Evolutionary conservation across 1,140 invertebrate genomes (phyloP).

Genomic region (Cherax quadricarinatus): DNA sequence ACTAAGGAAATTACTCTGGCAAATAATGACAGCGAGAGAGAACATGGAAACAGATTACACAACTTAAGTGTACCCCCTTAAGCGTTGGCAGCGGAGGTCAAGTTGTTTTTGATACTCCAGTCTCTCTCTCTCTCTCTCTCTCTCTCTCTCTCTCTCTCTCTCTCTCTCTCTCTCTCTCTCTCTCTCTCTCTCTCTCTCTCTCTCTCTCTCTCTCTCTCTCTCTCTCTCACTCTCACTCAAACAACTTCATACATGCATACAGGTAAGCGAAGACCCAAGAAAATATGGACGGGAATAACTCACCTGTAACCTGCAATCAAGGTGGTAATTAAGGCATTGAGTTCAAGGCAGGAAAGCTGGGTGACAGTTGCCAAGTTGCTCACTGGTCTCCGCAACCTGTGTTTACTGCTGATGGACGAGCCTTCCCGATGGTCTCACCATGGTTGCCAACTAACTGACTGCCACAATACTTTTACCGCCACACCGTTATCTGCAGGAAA

Average conservation of each 20-base stretch:
- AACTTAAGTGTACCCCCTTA: background rate
- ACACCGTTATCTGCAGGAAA: background rate
- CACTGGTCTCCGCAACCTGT: conserved; percentile 50
- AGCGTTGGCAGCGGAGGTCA: background rate
- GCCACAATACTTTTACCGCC: background rate
- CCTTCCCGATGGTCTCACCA: background rate
- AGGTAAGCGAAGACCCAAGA: conserved; percentile 42
- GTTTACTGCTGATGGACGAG: conserved; percentile 53
- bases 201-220: conserved; percentile 21
- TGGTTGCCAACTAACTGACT: conserved; percentile 23
- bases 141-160: background rate
- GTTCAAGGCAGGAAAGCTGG: conserved; percentile 21
- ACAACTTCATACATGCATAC: conserved; percentile 54
- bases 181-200: conserved; percentile 19
- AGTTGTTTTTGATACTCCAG: background rate
- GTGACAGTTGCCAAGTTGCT: conserved; percentile 63
- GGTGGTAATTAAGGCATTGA: conserved; percentile 53
- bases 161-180: background rate
- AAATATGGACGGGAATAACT: conserved; percentile 54
- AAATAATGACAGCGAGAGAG: conserved; percentile 39
- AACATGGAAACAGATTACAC: conserved; percentile 26
- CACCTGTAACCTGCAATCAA: conserved; percentile 48
- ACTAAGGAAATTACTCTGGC: conserved; percentile 42
- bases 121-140: conserved; percentile 30
- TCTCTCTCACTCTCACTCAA: background rate